These are phyloP conservation scores for Pygocentrus nattereri DNA, from an alignment of 2,797 vertebrate species.

Conservation along the genomic window DNA sequence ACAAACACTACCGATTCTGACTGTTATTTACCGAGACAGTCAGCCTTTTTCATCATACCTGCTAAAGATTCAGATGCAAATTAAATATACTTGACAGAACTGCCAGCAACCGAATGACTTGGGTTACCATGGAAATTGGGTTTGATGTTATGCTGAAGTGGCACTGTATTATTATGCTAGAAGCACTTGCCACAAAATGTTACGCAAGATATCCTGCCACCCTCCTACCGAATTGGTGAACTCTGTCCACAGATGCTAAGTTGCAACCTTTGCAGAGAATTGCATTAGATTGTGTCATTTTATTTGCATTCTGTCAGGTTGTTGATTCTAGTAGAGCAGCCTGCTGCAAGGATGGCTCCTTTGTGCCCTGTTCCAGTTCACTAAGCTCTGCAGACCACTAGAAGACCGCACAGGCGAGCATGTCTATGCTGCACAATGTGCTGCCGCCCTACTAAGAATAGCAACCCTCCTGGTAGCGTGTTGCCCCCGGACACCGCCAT, in stretches of 20 bases:
- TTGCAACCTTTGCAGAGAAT: conserved; percentile 2
- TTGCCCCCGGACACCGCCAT: conserved; percentile 37
- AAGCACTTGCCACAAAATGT: conserved; percentile 52
- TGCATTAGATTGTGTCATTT: conserved; percentile 10
- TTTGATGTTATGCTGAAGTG: conserved; percentile 66
- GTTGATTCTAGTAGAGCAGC: not conserved
- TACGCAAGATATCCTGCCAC: conserved; percentile 38
- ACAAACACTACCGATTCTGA: not conserved
- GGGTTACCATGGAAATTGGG: conserved; percentile 66
- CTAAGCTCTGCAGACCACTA: conserved; percentile 8
- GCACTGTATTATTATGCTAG: conserved; percentile 55
- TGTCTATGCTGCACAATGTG: conserved; percentile 14
- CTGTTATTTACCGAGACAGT: not conserved
- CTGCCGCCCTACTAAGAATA: conserved; percentile 34
- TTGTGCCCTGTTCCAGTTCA: not conserved
- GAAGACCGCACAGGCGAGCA: not conserved
- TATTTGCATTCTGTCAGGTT: not conserved
- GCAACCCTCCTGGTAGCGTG: conserved; percentile 17
- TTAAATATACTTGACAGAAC: conserved; percentile 50
- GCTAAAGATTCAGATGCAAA: conserved; percentile 51
- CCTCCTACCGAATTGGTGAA: conserved; percentile 6
- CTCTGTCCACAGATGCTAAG: conserved; percentile 20
- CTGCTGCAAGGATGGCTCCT: not conserved
- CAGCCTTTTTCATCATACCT: conserved; percentile 35
- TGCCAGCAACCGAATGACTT: conserved; percentile 48